Evolutionary conservation across 2,888 invertebrate genomes (phyloP), one percentile per base, ranked within the genome.

Genomic region (Biston betularia): DNA sequence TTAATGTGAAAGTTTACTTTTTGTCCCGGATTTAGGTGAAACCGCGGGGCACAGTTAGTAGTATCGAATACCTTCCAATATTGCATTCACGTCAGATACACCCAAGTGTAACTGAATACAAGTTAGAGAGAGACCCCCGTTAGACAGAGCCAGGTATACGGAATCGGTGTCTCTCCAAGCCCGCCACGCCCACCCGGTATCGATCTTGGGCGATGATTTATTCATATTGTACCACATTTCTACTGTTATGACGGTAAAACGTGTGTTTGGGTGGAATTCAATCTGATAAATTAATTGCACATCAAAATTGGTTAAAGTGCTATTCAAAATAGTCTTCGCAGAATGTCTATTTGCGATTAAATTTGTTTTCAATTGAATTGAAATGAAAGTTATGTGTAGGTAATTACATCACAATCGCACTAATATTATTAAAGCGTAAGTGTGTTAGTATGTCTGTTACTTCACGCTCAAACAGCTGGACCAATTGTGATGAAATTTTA

Each of bases 181-280:
- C 40, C 38, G 84, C 83, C 89, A 89, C 90, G 91, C 91, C 91
- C 76, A 78, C 70, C 71, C 33, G 61, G 69, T 86, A 91, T 91
- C 88, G 92, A 92, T 89, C 46, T 79, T 76, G 70, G 75, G 69
- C 73, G 75, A 86, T 90, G 88, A 90, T 89, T 90, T 90, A 91
- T 92, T 90, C 90, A 92, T 90, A 91, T 50, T 49, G 58, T 58
- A 42, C 57, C 35, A 57, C 57, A 85, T 88, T 87, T 80, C 7
- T 80, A 75, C 82, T 84, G 81, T 86, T 87, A 86, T 83, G 78
- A 77, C 77, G 77, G 77, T 76, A 49, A n/a, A 49, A 33, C 48
- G 75, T 72, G 75, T 78, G 63, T 48, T 65, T 77, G 64, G 72
- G 56, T 70, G 63, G 70, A 64, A 42, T 58, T 73, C 58, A 62